These are phyloP conservation scores for Esox masquinongy DNA, from an alignment of 2,797 vertebrate species.

Conservation along the genomic window DNA sequence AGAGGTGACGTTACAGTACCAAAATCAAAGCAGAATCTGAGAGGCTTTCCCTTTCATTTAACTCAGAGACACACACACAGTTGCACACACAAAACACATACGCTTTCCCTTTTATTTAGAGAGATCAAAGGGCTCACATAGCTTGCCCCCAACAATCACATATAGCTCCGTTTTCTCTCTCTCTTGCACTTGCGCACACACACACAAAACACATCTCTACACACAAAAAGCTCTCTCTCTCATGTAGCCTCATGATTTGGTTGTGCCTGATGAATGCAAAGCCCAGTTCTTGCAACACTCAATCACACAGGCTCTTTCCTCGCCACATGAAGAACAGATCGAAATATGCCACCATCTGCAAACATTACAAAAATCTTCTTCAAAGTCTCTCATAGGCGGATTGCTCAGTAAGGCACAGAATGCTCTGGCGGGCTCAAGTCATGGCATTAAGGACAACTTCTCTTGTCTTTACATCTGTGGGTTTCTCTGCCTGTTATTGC, in stretches of 20 bases:
- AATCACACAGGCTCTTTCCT: slow-evolving; percentile 69
- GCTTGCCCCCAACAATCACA: slow-evolving; percentile 74
- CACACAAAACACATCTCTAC: background rate
- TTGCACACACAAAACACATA: background rate
- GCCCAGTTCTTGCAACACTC: slow-evolving; percentile 70
- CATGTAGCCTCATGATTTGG: slow-evolving; percentile 67
- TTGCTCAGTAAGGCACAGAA: slow-evolving; percentile 47
- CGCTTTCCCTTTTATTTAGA: slow-evolving; percentile 1
- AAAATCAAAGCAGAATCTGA: slow-evolving; percentile 66
- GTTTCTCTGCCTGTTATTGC: slow-evolving; percentile 25
- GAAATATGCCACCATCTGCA: slow-evolving; percentile 81
- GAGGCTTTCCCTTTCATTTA: slow-evolving; percentile 74
- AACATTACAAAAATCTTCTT: slow-evolving; percentile 80
- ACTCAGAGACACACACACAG: slow-evolving; percentile 2
- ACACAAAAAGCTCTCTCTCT: background rate
- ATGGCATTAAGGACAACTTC: slow-evolving; percentile 50
- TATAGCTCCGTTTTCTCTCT: background rate
- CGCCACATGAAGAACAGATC: slow-evolving; percentile 72
- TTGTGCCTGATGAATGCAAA: slow-evolving; percentile 67
- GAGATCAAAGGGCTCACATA: slow-evolving; percentile 69
- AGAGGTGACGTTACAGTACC: slow-evolving; percentile 73
- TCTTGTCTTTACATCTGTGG: slow-evolving; percentile 44
- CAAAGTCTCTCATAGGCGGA: slow-evolving; percentile 53
- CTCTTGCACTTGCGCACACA: background rate
- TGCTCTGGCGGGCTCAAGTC: slow-evolving; percentile 41